phyloP scores from a whole-genome alignment of 1,140 invertebrate species.

The Listronotus bonariensis region DNA sequence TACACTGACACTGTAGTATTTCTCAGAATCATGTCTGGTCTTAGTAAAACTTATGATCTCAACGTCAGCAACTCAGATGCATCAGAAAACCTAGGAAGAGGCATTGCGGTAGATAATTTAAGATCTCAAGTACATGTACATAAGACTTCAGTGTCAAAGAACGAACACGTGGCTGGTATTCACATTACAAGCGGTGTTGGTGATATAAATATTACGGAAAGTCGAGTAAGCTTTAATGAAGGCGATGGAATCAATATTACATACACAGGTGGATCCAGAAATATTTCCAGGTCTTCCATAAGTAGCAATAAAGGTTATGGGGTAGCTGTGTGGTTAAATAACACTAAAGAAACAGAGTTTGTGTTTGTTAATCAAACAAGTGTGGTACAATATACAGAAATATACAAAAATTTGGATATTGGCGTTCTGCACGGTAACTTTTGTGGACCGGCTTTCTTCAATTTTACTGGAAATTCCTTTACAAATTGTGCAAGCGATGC shows the following conservation, averaged over 20 bases:
- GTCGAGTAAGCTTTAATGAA: constrained; percentile 86
- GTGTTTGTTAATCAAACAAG: constrained; percentile 81
- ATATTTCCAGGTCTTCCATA: constrained; percentile 80
- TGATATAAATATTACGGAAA: constrained; percentile 91
- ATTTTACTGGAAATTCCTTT: constrained; percentile 87
- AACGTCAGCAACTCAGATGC: constrained; percentile 85
- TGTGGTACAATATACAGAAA: constrained; percentile 82
- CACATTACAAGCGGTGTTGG: constrained; percentile 84
- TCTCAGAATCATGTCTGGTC: constrained; percentile 75
- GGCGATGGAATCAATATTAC: constrained; percentile 92
- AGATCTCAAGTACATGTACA: constrained; percentile 81
- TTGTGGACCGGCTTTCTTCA: constrained; percentile 75
- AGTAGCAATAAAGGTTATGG: constrained; percentile 84
- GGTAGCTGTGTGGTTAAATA: constrained; percentile 86
- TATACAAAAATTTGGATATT: constrained; percentile 81
- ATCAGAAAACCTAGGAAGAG: constrained; percentile 89
- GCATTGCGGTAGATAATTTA: constrained; percentile 83
- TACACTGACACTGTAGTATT: constrained; percentile 73
- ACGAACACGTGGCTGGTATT: constrained; percentile 85
- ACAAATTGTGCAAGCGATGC: constrained; percentile 75
- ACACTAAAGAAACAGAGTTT: constrained; percentile 81
- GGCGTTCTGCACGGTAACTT: constrained; percentile 84
- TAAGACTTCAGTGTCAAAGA: constrained; percentile 80
- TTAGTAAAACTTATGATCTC: constrained; percentile 83
- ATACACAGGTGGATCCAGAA: constrained; percentile 85